Base-by-base conservation (phyloP, 2,113 vertebrate species). In the Sorex araneus region DNA sequence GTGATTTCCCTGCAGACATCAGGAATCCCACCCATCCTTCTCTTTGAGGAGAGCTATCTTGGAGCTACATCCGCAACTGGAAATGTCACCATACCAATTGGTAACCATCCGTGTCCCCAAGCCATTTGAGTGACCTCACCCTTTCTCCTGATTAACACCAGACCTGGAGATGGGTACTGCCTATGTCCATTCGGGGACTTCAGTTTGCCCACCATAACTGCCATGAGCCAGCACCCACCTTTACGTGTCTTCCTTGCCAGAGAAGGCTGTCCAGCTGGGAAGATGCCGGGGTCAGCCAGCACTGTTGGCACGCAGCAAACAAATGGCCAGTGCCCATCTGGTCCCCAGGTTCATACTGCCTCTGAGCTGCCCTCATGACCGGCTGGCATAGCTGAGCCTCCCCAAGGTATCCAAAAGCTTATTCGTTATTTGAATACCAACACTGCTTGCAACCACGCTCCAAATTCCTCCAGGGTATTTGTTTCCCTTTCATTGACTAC, bases 1-100 rank as follows among this genome's bases (percentile, higher is more conserved):
- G n/a, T n/a, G n/a, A n/a, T n/a, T n/a, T 13, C 80, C 40, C 40
- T 71, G 54, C 9, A 88, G 86, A 66, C 87, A 80, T n/a, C 45
- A 66, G 23, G 47, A 75, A 34, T 76, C 63, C 71, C 18, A 85
- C 23, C 70, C 50, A 81, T 80, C 83, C 87, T 67, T 5, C 63
- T 69, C 11, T 67, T 77, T 85, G 78, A 75, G 73, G 30, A 63
- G 66, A 25, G 75, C 75, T 40, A 83, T 60, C 47, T 78, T 57
- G 27, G 87, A 90, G 74, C 34, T 23, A 30, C 11, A n/a, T n/a
- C n/a, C n/a, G n/a, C n/a, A n/a, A n/a, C n/a, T n/a, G 77, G 50
- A 85, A 88, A 64, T 32, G 7, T 6, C 87, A 27, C 36, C 47
- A 28, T 19, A 28, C 18, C 50, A 66, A 76, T 8, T 36, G 76